phyloP scores from a whole-genome alignment of 92 coral and sea anemone species.

The Anthopleura xanthogrammica region DNA sequence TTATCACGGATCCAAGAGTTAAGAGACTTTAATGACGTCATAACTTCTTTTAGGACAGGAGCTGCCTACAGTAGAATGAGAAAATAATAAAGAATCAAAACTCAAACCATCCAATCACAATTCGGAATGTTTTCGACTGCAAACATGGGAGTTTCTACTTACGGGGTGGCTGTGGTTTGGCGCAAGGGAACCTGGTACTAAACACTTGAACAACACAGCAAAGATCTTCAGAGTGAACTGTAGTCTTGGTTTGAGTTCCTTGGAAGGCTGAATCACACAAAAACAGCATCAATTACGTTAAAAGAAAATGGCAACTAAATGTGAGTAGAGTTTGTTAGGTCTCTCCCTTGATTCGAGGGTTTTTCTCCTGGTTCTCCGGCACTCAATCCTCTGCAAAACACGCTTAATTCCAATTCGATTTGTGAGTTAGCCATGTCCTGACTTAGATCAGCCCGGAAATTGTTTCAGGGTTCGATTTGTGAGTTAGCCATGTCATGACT shows the following conservation, averaged over 20 bases:
- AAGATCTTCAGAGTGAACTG: slow-evolving; percentile 80
- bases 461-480: too few species aligned
- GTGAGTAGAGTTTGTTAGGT: too few species aligned
- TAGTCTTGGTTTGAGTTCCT: slow-evolving; percentile 66
- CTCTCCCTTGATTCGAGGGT: too few species aligned
- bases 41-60: slow-evolving; percentile 57
- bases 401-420: too few species aligned
- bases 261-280: slow-evolving; percentile 53
- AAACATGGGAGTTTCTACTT: slow-evolving; percentile 21
- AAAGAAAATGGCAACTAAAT: too few species aligned
- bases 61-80: slow-evolving; percentile 49
- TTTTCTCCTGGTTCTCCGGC: too few species aligned
- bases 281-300: too few species aligned
- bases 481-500: too few species aligned
- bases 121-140: not conserved
- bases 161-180: slow-evolving; percentile 80
- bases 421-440: too few species aligned
- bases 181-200: slow-evolving; percentile 73
- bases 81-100: not conserved
- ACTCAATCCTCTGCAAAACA: too few species aligned
- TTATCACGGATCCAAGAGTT: slow-evolving; percentile 57
- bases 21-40: slow-evolving; percentile 62
- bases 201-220: slow-evolving; percentile 82
- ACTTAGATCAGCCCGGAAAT: too few species aligned
- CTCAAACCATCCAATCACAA: not conserved